Evolutionary conservation across 2,113 vertebrate species (phyloP), one percentile per base, ranked within the genome.

Genomic region (Cisticola juncidis): DNA sequence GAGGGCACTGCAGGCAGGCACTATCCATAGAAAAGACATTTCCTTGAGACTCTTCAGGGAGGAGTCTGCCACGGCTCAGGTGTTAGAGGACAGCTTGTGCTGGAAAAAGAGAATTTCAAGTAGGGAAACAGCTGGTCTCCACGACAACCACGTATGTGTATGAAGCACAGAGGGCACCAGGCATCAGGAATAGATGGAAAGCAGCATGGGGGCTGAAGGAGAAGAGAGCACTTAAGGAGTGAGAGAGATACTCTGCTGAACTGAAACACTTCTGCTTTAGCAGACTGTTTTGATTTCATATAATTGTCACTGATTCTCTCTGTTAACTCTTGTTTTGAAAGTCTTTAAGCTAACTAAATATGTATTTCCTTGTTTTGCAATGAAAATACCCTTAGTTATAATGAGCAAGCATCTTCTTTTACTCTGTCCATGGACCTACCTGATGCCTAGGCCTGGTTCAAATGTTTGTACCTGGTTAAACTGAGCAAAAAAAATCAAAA

Each of bases 311-410:
- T 14, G 35, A 79, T 88, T 61, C 72, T 82, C 38, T 90, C 90
- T 96, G 71, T 77, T 77, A 91, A 86, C 91, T 66, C 29, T 92
- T 77, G 38, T 88, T 84, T 76, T 10, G 18, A 76, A 48, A 20
- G 60, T 60, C 93, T 93, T 83, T 86, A 86, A 84, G 82, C 66
- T 93, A 93, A 90, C 79, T 60, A 58, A 79, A 79, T 86, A 47
- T 45, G 33, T 88, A 65, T 86, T 89, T 89, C 86, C 64, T 80
- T 91, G 86, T 92, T 94, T 95, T 95, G 80, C 80, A 80, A 85
- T 31, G 60, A 92, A 88, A 90, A 87, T 79, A 85, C 77, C 77
- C 61, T 88, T 47, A 24, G 72, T 81, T 81, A 68, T 11, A 81
- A 86, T 9, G 42, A 95, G 48, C 54, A 93, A 94, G 29, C 1